Conservation (phyloP, 2,113 vertebrate species). For the Cryptoleucopteryx plumbea region DNA sequence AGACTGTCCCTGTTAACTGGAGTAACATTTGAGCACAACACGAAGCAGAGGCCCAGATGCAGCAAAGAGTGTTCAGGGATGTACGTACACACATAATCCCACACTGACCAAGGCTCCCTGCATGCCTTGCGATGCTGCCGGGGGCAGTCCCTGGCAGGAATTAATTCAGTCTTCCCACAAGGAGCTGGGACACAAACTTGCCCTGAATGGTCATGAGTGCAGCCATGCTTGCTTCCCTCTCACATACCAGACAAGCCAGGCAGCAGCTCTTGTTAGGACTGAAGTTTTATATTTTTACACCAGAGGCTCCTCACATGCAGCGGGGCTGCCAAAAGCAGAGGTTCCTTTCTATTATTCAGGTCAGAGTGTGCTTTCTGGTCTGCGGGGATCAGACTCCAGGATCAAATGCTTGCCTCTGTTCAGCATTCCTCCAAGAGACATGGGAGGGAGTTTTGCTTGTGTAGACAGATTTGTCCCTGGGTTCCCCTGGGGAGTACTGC, state of each 20-base stretch:
- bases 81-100: accelerated
- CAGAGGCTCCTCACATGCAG: neutral
- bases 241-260: neutral
- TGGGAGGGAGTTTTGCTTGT: neutral
- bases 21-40: accelerated
- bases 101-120: accelerated
- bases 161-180: neutral
- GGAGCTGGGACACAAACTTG: accelerated
- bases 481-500: neutral
- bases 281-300: neutral
- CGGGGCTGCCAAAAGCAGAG: neutral
- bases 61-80: neutral
- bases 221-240: accelerated
- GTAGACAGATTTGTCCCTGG: neutral
- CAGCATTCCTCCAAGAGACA: neutral
- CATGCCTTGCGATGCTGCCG: accelerated
- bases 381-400: neutral
- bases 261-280: neutral
- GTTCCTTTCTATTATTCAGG: neutral
- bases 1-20: neutral
- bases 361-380: neutral
- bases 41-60: neutral
- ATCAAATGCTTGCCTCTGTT: neutral
- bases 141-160: neutral
- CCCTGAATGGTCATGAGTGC: accelerated